Base-by-base conservation (phyloP, 37 sponge, comb jelly and placozoan species). In the Tethya wilhelma region DNA sequence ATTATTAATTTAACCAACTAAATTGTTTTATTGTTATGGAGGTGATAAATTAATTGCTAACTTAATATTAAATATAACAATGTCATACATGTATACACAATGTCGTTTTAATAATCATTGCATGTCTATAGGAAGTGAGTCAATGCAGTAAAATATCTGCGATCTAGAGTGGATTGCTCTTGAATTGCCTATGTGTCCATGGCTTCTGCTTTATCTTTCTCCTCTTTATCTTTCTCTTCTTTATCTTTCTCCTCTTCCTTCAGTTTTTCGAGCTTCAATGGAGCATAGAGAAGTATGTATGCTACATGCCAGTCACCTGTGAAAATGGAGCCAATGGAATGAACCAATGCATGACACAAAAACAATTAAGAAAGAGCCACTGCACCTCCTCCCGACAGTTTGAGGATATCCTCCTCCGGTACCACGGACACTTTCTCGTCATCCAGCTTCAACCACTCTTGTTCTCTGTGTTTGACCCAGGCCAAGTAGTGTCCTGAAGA, bases 221-320 rank as follows among this genome's bases (percentile, higher is more conserved):
- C 33, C 37, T 5, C 53, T 19, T 14, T 14, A 49, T 9, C 67
- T 20, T 36, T 19, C 53, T 45, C 26, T 19, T 42, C 49, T 6
- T 25, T 19, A 30, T 64, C 65, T n/a, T 64, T 66, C 42, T 38
- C 43, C 37, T 70, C 68, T 37, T 82, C 78, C 23, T 56, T 64
- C 64, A 83, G 30, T 64, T 86, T 83, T 43, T 81, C 87, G 7
- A 94, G 69, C 28, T 74, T 44, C 23, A 74, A 65, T 26, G 95
- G 93, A 14, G 71, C 95, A 62, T 98, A 98, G 38, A 98, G 74
- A 2, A 98, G 84, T 29, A 96, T 91, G 67, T 98, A 98, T 1
- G 99, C 99, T 12, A 84, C 90, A 60, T 98, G 99, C 95, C 97
- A 94, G 73, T 98, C 99, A 59, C 99, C 95, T 94, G 87, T 8